phyloP scores from a whole-genome alignment of 2,888 invertebrate species.

The Leptinotarsa tumamoca region DNA sequence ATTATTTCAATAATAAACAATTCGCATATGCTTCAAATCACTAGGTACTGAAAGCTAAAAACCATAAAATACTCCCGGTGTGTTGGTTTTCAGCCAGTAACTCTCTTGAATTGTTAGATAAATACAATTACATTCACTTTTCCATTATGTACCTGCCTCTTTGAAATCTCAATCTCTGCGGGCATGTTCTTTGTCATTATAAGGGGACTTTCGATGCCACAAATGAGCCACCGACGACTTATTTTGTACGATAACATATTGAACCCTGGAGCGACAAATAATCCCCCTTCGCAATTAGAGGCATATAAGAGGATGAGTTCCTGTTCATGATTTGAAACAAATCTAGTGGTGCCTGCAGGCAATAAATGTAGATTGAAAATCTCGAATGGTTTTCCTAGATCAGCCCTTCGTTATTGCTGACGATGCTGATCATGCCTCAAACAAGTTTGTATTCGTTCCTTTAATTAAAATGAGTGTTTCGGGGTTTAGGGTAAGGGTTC shows the following conservation, averaged over 20 bases:
- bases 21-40: too few species aligned
- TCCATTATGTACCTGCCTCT: not conserved
- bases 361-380: conserved; percentile 16
- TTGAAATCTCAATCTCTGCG: not conserved
- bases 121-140: not conserved
- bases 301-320: conserved; percentile 9
- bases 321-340: conserved; percentile 11
- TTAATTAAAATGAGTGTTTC: conserved; percentile 12
- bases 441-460: conserved; percentile 3
- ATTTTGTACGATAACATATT: conserved; percentile 8
- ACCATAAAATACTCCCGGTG: too few species aligned
- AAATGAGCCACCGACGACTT: conserved; percentile 10
- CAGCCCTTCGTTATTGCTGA: conserved; percentile 15
- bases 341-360: conserved; percentile 18
- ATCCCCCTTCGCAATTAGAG: conserved; percentile 12
- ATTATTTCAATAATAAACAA: too few species aligned
- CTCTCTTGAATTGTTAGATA: not conserved
- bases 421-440: conserved; percentile 4
- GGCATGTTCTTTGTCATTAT: conserved; percentile 1
- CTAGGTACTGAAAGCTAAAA: too few species aligned
- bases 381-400: not conserved
- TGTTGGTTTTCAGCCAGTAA: not conserved
- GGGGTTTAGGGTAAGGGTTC: not conserved
- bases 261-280: conserved; percentile 7
- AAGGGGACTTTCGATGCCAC: conserved; percentile 9